Percentiles rank a stretch among this genome's conserved stretches.
These are phyloP conservation scores for Xenopus laevis DNA, from an alignment of 2,113 vertebrate genomes.

Conservation along the genomic window DNA sequence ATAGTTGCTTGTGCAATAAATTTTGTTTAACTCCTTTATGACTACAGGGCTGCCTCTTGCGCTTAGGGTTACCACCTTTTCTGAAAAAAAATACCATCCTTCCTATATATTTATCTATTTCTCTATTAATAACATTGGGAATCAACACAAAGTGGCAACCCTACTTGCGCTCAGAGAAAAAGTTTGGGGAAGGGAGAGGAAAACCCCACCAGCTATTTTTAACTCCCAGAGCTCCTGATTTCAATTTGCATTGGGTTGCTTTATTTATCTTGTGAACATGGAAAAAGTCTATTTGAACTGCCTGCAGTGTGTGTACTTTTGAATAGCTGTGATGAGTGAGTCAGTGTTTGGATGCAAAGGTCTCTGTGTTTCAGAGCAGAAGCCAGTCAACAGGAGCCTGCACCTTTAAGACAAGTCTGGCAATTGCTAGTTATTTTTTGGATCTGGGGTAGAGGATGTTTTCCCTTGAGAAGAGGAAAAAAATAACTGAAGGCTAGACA, in stretches of 20 bases:
- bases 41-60: neutral
- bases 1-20: neutral
- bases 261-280: constrained; percentile 11
- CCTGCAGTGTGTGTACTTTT: constrained; percentile 19
- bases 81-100: no score
- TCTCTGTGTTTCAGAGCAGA: constrained; percentile 14
- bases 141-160: no score
- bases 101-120: no score
- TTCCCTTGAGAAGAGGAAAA: constrained; percentile 56
- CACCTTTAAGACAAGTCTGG: constrained; percentile 19
- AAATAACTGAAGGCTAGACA: constrained; percentile 15
- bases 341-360: constrained; percentile 37
- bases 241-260: constrained; percentile 2
- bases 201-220: neutral
- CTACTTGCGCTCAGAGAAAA: neutral
- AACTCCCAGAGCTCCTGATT: neutral
- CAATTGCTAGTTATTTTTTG: constrained; percentile 47
- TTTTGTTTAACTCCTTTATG: neutral
- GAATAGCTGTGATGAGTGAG: constrained; percentile 19
- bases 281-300: constrained; percentile 23
- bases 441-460: constrained; percentile 67
- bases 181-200: neutral
- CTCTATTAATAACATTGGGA: no score
- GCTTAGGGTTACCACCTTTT: no score
- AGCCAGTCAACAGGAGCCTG: constrained; percentile 3